These are phyloP conservation scores for Saguinus midas DNA, from an alignment of 2,113 vertebrate genomes.

Conservation along the genomic window DNA sequence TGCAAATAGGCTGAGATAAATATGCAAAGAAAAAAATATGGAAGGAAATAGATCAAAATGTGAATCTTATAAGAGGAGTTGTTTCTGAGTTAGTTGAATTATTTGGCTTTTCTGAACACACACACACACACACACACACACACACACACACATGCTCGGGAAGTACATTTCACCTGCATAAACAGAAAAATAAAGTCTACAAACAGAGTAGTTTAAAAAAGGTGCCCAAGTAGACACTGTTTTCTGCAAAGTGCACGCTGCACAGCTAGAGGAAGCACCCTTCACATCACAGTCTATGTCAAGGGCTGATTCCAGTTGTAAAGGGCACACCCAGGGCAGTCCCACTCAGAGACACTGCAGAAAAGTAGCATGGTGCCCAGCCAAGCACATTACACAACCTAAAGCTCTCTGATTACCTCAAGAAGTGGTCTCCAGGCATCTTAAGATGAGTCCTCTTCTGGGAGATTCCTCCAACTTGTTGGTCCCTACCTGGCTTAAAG, in stretches of 20 bases:
- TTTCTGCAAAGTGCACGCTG: not conserved
- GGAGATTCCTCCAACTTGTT: not conserved
- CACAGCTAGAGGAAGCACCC: not conserved
- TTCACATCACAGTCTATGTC: not conserved
- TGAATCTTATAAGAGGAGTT: not conserved
- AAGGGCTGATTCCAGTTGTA: not conserved
- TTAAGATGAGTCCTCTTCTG: too few relatives aligned
- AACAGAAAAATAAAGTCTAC: not conserved
- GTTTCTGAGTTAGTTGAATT: not conserved
- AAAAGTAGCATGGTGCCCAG: rapidly evolving
- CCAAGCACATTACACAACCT: rapidly evolving
- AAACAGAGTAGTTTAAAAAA: not conserved
- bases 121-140: too few relatives aligned
- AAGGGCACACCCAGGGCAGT: not conserved
- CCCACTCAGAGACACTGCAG: not conserved
- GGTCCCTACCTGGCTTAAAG: not conserved
- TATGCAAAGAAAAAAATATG: not conserved
- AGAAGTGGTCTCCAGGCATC: not conserved
- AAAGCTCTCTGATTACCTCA: rapidly evolving
- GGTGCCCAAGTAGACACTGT: rapidly evolving
- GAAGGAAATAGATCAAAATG: not conserved
- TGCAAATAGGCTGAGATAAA: not conserved
- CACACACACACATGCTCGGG: too few relatives aligned
- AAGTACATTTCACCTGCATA: not conserved
- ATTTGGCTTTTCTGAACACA: not conserved